These are phyloP conservation scores for Pristionchus maxplancki DNA, from an alignment of 2,888 invertebrate species.

Conservation along the genomic window DNA sequence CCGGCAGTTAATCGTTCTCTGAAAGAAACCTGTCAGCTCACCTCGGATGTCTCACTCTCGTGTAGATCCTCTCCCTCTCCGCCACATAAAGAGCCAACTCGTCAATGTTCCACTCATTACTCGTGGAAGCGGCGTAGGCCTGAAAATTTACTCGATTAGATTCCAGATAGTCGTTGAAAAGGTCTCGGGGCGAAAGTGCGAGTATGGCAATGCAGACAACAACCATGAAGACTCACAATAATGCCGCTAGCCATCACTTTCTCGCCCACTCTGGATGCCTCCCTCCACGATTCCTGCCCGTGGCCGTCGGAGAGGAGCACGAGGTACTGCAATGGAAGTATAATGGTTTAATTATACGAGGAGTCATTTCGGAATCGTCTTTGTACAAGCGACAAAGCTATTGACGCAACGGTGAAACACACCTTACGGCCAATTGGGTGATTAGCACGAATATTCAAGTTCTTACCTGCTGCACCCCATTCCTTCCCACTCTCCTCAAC, in stretches of 20 bases:
- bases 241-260: constrained; percentile 39
- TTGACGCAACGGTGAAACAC: neutral
- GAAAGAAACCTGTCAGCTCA: no score
- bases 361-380: no score
- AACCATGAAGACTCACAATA: neutral
- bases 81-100: constrained; percentile 68
- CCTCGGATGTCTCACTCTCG: constrained; percentile 56
- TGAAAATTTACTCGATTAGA: constrained; percentile 15
- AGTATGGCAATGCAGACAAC: no score
- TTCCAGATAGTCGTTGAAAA: no score
- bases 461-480: constrained; percentile 33
- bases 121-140: constrained; percentile 66
- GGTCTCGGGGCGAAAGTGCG: no score
- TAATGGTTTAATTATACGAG: no score
- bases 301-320: constrained; percentile 70
- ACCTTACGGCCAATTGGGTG: no score
- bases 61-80: constrained; percentile 60
- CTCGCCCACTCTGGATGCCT: constrained; percentile 50
- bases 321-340: constrained; percentile 57
- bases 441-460: no score
- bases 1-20: no score
- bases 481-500: constrained; percentile 32
- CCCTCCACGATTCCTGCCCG: constrained; percentile 66
- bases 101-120: constrained; percentile 60
- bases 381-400: no score